Conservation (phyloP, 2,888 invertebrate genomes). For the Belgica antarctica region DNA sequence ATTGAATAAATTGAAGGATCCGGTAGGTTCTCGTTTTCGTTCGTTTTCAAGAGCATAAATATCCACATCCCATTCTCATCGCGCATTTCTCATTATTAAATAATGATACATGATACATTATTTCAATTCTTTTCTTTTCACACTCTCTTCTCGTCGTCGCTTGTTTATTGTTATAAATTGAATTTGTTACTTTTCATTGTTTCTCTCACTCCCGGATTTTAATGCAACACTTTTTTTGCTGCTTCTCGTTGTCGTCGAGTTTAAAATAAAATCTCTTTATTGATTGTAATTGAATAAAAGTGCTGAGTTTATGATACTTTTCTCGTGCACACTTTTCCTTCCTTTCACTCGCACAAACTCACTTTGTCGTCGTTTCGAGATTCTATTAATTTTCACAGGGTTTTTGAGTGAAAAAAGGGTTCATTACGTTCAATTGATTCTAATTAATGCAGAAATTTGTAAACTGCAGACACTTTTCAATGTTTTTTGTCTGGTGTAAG, state of each 20-base stretch:
- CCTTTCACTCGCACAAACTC: too few species aligned
- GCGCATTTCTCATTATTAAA: constrained; percentile 37
- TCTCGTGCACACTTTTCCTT: background rate
- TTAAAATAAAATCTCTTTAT: constrained; percentile 33
- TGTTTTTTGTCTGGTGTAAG: background rate
- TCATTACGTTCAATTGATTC: constrained; percentile 44
- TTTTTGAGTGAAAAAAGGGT: constrained; percentile 27
- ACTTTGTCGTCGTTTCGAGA: constrained; percentile 24
- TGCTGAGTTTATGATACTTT: constrained; percentile 43
- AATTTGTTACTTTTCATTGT: constrained; percentile 44
- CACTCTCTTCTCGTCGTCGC: constrained; percentile 28
- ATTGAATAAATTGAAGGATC: constrained; percentile 46
- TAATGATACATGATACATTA: constrained; percentile 35
- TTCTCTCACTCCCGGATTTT: background rate
- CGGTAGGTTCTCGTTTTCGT: constrained; percentile 42
- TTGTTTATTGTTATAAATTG: constrained; percentile 44
- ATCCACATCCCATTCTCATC: constrained; percentile 14
- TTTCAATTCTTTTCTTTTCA: constrained; percentile 2
- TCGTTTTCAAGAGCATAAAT: constrained; percentile 41
- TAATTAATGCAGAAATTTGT: constrained; percentile 43
- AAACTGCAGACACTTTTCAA: constrained; percentile 6
- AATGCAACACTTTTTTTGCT: constrained; percentile 34
- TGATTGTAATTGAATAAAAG: constrained; percentile 44
- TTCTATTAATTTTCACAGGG: constrained; percentile 2
- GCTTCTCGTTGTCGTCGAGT: constrained; percentile 20